Evolutionary conservation across 2,888 invertebrate genomes (phyloP).

Genomic region (Trichacis sp.): DNA sequence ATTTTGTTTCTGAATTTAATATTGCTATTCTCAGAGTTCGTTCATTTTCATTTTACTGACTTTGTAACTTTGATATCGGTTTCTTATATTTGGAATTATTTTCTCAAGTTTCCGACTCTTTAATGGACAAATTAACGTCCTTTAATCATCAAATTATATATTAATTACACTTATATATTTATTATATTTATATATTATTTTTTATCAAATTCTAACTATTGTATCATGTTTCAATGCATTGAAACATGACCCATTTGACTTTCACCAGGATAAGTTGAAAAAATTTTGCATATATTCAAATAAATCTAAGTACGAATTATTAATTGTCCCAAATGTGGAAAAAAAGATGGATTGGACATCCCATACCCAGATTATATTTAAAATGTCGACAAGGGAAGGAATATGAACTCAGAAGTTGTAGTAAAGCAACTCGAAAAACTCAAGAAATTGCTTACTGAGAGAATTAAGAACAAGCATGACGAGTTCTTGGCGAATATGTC

Average conservation of each 20-base stretch:
- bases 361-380: constrained; percentile 58
- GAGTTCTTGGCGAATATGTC: constrained; percentile 80
- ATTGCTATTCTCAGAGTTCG: no score
- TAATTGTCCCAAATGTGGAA: constrained; percentile 76
- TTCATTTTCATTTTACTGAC: no score
- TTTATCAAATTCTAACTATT: no score
- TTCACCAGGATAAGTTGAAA: constrained; percentile 80
- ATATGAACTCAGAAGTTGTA: constrained; percentile 81
- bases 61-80: no score
- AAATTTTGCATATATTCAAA: constrained; percentile 76
- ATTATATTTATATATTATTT: no score
- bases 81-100: no score
- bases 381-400: constrained; percentile 68
- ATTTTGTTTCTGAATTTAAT: no score
- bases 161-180: no score
- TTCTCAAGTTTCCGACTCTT: no score
- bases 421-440: constrained; percentile 82
- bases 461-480: constrained; percentile 81
- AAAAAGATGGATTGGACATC: constrained; percentile 38
- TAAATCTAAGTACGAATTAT: constrained; percentile 79
- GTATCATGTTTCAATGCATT: no score
- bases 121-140: no score
- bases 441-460: constrained; percentile 77
- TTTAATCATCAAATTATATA: no score
- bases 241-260: constrained; percentile 83